Conservation (phyloP, 2,888 invertebrate species). For the Chloroclysta siterata region DNA sequence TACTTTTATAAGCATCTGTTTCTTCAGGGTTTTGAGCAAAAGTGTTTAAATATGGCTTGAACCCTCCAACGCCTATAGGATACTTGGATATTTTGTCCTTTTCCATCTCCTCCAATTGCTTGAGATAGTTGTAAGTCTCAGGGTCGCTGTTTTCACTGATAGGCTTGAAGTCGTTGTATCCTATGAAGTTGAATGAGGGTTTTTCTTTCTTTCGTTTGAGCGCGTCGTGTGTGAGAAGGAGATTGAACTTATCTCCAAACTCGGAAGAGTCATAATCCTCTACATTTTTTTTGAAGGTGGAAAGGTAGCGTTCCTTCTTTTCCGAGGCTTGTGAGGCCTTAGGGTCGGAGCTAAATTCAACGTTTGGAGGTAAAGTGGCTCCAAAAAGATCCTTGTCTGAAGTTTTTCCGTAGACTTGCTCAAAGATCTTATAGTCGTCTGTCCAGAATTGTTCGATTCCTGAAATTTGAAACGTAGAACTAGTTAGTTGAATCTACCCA, state of each 20-base stretch:
- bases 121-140: constrained; percentile 71
- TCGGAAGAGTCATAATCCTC: constrained; percentile 50
- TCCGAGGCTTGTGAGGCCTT: constrained; percentile 56
- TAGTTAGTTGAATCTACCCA: neutral
- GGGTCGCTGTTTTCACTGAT: constrained; percentile 67
- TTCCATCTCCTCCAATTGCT: constrained; percentile 62
- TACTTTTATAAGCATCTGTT: constrained; percentile 62
- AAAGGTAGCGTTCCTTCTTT: constrained; percentile 59
- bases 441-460: constrained; percentile 74
- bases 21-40: constrained; percentile 53
- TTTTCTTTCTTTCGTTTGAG: constrained; percentile 46
- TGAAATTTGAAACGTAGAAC: constrained; percentile 45
- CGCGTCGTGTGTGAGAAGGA: constrained; percentile 41
- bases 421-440: constrained; percentile 74
- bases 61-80: constrained; percentile 49
- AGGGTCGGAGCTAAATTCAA: constrained; percentile 48
- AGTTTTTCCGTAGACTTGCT: constrained; percentile 74
- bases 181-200: constrained; percentile 62
- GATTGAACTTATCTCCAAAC: constrained; percentile 55
- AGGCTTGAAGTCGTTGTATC: constrained; percentile 64
- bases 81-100: constrained; percentile 53
- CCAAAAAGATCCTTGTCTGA: constrained; percentile 75
- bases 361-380: constrained; percentile 57
- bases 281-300: constrained; percentile 46
- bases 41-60: constrained; percentile 53